phyloP scores from a whole-genome alignment of 2,113 vertebrate species.

The Desmodus rotundus region DNA sequence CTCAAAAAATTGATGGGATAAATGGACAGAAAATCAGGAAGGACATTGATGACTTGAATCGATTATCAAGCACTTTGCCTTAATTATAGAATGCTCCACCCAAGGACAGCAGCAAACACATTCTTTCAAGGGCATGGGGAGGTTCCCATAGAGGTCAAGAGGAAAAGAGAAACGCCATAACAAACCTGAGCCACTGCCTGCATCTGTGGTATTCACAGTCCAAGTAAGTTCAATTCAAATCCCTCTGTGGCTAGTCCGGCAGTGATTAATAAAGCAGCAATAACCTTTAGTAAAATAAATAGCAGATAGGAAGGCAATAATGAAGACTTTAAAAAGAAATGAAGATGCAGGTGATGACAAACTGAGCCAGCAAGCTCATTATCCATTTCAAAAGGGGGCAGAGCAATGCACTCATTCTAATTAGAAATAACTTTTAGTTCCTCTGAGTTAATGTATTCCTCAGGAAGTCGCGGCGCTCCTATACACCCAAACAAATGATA shows the following conservation, averaged over 20 bases:
- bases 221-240: not conserved
- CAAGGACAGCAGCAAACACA: not conserved
- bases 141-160: not conserved
- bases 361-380: not conserved
- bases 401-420: constrained; percentile 40
- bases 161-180: too few relatives aligned
- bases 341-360: not conserved
- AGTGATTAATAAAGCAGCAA: not conserved
- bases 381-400: constrained; percentile 26
- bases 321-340: not conserved
- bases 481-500: constrained; percentile 38
- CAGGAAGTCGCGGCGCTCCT: constrained; percentile 37
- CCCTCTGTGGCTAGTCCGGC: not conserved
- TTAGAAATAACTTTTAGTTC: constrained; percentile 60
- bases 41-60: not conserved
- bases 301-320: not conserved
- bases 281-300: not conserved
- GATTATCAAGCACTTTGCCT: not conserved
- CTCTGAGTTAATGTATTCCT: constrained; percentile 46
- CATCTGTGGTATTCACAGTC: not conserved
- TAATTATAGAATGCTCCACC: not conserved
- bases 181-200: too few relatives aligned
- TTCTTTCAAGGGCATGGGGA: not conserved
- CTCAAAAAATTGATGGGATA: not conserved
- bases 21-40: not conserved